Evolutionary conservation across 2,797 vertebrate species (phyloP).

Genomic region (Enteromius radiatus): DNA sequence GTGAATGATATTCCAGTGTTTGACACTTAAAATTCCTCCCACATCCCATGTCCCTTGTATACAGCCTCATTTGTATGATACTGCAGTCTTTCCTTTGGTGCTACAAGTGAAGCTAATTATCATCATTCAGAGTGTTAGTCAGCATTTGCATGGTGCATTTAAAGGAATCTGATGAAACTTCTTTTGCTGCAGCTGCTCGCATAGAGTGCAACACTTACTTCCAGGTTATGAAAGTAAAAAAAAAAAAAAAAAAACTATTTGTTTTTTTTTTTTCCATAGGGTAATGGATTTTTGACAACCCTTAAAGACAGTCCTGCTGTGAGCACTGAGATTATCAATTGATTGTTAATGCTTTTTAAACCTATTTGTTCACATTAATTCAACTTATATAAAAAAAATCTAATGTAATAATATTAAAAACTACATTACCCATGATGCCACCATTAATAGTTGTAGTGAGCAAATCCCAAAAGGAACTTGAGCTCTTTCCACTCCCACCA

Average conservation of each 20-base stretch:
- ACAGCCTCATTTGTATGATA: slow-evolving; percentile 40
- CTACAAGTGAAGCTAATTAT: slow-evolving; percentile 48
- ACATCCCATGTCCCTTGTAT: slow-evolving; percentile 15
- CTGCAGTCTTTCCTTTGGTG: slow-evolving; percentile 27
- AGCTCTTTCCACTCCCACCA: no score
- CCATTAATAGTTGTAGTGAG: neutral
- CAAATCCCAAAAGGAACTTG: no score
- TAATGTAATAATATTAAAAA: neutral
- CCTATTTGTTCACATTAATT: neutral
- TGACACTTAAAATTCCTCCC: slow-evolving; percentile 46
- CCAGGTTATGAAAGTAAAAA: neutral
- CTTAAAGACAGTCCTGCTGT: neutral
- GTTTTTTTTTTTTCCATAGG: neutral
- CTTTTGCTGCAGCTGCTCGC: slow-evolving; percentile 30
- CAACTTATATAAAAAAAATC: neutral
- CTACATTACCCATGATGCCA: neutral
- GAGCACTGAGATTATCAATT: neutral
- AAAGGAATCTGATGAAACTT: slow-evolving; percentile 39
- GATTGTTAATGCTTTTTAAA: neutral
- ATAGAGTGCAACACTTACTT: neutral
- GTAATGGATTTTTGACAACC: neutral
- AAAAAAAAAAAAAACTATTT: neutral
- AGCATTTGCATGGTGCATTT: slow-evolving; percentile 39
- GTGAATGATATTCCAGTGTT: slow-evolving; percentile 13
- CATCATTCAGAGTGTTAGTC: slow-evolving; percentile 40